Evolutionary conservation across 2,888 invertebrate species (phyloP).

Genomic region (Drosophila kuntzei): DNA sequence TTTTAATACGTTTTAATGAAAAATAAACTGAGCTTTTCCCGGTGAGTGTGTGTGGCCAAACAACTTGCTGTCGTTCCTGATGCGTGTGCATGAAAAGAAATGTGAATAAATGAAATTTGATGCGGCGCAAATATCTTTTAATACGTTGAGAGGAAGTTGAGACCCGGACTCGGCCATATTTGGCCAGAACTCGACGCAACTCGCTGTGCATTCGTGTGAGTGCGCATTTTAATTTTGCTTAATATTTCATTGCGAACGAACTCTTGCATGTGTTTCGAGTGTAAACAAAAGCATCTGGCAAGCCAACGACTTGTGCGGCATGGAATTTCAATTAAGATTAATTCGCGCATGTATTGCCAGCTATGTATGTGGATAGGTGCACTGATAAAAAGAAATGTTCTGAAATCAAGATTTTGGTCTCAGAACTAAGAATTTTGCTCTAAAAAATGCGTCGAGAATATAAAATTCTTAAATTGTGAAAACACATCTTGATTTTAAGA

Average conservation of each 20-base stretch:
- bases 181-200: constrained; percentile 29
- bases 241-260: constrained; percentile 57
- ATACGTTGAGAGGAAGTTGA: constrained; percentile 24
- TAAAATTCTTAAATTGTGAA: too few relatives aligned
- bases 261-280: constrained; percentile 21
- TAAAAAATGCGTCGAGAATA: too few relatives aligned
- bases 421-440: too few relatives aligned
- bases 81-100: constrained; percentile 23
- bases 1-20: constrained; percentile 75
- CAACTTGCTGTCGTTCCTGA: constrained; percentile 19
- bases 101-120: constrained; percentile 60
- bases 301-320: constrained; percentile 54
- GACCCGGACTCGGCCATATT: constrained; percentile 22
- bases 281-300: constrained; percentile 53
- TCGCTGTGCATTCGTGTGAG: constrained; percentile 53
- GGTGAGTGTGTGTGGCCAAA: constrained; percentile 24
- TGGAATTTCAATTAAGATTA: constrained; percentile 81
- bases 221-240: constrained; percentile 49
- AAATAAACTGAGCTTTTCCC: constrained; percentile 61
- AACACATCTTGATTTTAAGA: too few relatives aligned
- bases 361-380: too few relatives aligned
- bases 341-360: constrained; percentile 73
- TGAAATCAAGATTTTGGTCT: too few relatives aligned
- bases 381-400: too few relatives aligned
- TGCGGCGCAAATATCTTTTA: constrained; percentile 65